These are phyloP conservation scores for Ctenopoma multispine DNA, from an alignment of 2,797 vertebrate species.

Conservation along the genomic window DNA sequence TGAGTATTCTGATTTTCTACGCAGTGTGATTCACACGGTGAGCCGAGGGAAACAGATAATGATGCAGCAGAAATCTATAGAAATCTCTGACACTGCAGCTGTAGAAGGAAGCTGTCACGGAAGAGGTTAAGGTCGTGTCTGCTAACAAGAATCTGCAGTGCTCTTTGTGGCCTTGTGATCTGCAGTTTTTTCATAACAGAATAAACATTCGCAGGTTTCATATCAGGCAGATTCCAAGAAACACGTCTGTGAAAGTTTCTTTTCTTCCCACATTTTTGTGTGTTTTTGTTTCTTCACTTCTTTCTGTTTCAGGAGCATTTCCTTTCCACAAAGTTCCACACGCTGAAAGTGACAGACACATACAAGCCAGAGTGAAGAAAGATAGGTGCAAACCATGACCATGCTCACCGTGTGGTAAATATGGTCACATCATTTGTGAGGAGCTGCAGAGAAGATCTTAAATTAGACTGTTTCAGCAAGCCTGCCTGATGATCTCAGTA, in stretches of 20 bases:
- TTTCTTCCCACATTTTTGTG: slow-evolving; percentile 51
- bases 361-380: not conserved
- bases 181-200: slow-evolving; percentile 40
- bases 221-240: slow-evolving; percentile 64
- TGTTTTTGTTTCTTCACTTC: slow-evolving; percentile 4
- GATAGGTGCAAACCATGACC: slow-evolving; percentile 8
- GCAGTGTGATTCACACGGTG: not conserved
- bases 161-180: slow-evolving; percentile 24
- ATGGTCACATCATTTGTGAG: slow-evolving; percentile 24
- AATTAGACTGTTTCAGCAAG: slow-evolving; percentile 58
- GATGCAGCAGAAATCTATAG: slow-evolving; percentile 26
- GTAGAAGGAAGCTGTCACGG: slow-evolving; percentile 68
- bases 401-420: slow-evolving; percentile 14
- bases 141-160: slow-evolving; percentile 65
- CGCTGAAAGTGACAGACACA: not conserved
- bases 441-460: slow-evolving; percentile 25
- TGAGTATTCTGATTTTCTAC: not conserved
- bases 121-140: slow-evolving; percentile 39
- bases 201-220: slow-evolving; percentile 55
- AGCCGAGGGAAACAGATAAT: slow-evolving; percentile 28
- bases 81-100: slow-evolving; percentile 50
- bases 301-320: slow-evolving; percentile 36
- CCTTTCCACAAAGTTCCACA: slow-evolving; percentile 30
- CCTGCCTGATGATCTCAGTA: slow-evolving; percentile 60
- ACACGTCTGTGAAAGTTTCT: slow-evolving; percentile 44